Base-by-base conservation (phyloP, 2,888 invertebrate species). In the Apotomis turbidana region DNA sequence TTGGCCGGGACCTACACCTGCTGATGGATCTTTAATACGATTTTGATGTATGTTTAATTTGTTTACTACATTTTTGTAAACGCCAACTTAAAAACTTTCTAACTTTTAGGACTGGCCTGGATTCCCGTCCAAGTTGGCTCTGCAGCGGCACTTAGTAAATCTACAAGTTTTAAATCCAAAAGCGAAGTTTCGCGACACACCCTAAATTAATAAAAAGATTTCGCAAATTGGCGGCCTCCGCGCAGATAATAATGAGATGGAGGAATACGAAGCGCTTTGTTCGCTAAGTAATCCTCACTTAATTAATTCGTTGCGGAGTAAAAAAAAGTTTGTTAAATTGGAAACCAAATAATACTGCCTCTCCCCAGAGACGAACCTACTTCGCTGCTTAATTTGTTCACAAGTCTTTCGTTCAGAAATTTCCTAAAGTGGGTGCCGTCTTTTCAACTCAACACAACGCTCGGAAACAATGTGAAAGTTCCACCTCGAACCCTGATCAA, bases 351-450 rank as follows among this genome's bases (percentile, higher is more conserved):
- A 87, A 86, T 80, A 82, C 77, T 76, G 76, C 74, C 77, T 69
- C 78, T 80, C 82, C 78, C 81, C 76, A 72, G 81, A 78, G 84
- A 81, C 79, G 78, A 79, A 77, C 80, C 80, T 79, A 81, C 82
- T 85, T 78, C 77, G 73, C 80, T 79, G 80, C 79, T 84, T 87
- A 85, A 88, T 87, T 88, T 86, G 85, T 85, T 83, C 79, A 81
- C 82, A 83, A 88, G 85, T 85, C 86, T 81, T 81, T 80, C 81
- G 81, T 84, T 84, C 85, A 83, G 83, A 84, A 85, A 85, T 87
- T 87, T 78, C 77, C 66, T 76, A 79, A 81, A 73, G 75, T 75
- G 78, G 78, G 78, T 79, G 80, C 79, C 81, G 82, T 81, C 84
- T 84, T 86, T 84, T 87, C 85, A 86, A 86, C 85, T 82, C 83